A percentile compares a stretch with the other conserved stretches of the same genome.
These are phyloP conservation scores for Leptobrachium leishanense DNA, from an alignment of 2,113 vertebrate genomes.

Conservation along the genomic window DNA sequence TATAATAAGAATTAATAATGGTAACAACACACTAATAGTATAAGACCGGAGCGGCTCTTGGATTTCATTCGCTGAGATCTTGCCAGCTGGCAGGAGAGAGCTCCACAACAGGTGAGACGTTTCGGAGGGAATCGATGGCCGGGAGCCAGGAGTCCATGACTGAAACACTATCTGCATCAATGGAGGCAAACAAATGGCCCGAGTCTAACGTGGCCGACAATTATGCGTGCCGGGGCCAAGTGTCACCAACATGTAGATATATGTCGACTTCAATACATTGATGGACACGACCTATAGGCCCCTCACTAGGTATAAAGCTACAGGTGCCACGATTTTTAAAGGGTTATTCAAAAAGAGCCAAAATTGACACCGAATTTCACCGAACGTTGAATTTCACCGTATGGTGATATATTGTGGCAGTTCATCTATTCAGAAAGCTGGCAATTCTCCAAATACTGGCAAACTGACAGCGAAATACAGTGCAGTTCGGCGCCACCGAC, in stretches of 20 bases:
- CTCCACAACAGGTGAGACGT: background rate
- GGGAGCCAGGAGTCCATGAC: background rate
- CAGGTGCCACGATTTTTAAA: too few relatives aligned
- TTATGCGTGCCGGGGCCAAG: background rate
- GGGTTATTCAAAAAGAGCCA: too few relatives aligned
- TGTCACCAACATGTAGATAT: background rate
- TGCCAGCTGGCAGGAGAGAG: background rate
- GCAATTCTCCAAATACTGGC: too few relatives aligned
- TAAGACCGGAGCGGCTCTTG: background rate
- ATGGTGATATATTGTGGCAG: too few relatives aligned
- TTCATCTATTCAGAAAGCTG: too few relatives aligned
- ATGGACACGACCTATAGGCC: too few relatives aligned
- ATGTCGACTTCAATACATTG: background rate
- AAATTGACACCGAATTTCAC: too few relatives aligned
- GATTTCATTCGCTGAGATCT: background rate
- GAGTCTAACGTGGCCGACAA: background rate
- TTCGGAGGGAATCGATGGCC: background rate
- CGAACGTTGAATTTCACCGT: too few relatives aligned
- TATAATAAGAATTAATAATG: background rate
- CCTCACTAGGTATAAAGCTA: too few relatives aligned
- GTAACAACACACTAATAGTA: background rate
- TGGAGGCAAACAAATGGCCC: background rate
- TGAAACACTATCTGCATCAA: background rate
- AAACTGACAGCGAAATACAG: too few relatives aligned
- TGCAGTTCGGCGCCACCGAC: too few relatives aligned